Evolutionary conservation across 30 jellyfish, hydroid and myxozoan species (phyloP), one percentile per base, ranked within the genome.

Genomic region (Aurelia aurita): DNA sequence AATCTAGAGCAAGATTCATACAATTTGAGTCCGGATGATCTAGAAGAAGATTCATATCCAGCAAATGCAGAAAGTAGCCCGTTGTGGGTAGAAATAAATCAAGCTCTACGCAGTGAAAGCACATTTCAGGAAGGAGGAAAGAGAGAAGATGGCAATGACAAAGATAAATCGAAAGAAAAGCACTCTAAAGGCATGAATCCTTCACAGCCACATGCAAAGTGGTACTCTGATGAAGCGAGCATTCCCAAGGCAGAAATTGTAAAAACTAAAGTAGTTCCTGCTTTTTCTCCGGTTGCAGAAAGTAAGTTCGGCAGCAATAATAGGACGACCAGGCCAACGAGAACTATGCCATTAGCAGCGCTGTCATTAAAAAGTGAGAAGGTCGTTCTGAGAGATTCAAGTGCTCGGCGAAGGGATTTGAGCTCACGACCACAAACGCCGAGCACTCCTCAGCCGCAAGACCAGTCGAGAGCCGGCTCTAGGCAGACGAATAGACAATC

Each of bases 201-300:
- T 75, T 26, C 87, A 10, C 43, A 11, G 39, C 29, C n/a, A 3
- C n/a, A 45, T 7, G 20, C 23, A n/a, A 57, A 12, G 43, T 15
- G 49, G 66, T 61, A 55, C 29, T 18, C 35, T 13, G 20, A 74
- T 12, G 69, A 58, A 19, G 21, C 66, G 21, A 61, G 35, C 20
- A 27, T 32, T 21, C 87, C 28, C 3, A 51, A 53, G 34, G 59
- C 68, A 31, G 85, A 69, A 58, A 49, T 46, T 21, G 72, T 53
- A 23, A 82, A 69, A 68, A 27, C 44, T 27, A 83, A 47, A 83
- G 93, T 83, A 9, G 87, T 83, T 8, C 93, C 93, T 0, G 63
- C 81, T 1, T 83, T 31, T 31, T 22, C 55, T 13, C 87, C 39
- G 21, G 53, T 28, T 11, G 35, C 18, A 39, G 45, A 20, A 19